Evolutionary conservation across 2,888 invertebrate genomes (phyloP).

Genomic region (Copidosoma aretas): DNA sequence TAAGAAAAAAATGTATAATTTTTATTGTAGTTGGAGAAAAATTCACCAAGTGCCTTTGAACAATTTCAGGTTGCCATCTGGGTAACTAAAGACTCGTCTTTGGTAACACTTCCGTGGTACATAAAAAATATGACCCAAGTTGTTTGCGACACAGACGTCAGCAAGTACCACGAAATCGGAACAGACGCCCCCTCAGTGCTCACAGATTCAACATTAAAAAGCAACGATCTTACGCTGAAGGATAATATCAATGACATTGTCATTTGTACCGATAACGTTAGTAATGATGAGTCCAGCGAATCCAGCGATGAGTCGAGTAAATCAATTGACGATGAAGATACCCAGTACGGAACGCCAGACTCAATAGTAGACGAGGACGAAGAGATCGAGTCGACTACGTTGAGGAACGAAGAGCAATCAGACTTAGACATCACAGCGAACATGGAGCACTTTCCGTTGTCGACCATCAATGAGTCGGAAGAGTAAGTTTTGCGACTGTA

Average conservation of each 20-base stretch:
- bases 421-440: not conserved
- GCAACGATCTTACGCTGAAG: not conserved
- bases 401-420: not conserved
- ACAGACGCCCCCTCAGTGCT: too few species aligned
- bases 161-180: not conserved
- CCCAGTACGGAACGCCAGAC: too few species aligned
- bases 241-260: not conserved
- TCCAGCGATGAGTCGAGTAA: not conserved
- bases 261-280: too few species aligned
- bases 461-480: not conserved
- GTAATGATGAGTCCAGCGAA: too few species aligned
- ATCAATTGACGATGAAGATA: not conserved
- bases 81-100: constrained; percentile 1
- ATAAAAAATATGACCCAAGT: constrained; percentile 29
- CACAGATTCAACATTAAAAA: too few species aligned
- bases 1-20: not conserved
- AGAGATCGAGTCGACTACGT: not conserved
- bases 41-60: not conserved
- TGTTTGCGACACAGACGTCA: constrained; percentile 1
- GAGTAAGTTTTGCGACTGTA: not conserved
- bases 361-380: not conserved
- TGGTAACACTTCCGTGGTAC: constrained; percentile 20
- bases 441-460: not conserved
- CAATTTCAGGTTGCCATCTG: constrained; percentile 22
- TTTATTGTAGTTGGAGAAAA: not conserved